These are phyloP conservation scores for Ceyx margarethae DNA, from an alignment of 2,113 vertebrate species.

Conservation along the genomic window DNA sequence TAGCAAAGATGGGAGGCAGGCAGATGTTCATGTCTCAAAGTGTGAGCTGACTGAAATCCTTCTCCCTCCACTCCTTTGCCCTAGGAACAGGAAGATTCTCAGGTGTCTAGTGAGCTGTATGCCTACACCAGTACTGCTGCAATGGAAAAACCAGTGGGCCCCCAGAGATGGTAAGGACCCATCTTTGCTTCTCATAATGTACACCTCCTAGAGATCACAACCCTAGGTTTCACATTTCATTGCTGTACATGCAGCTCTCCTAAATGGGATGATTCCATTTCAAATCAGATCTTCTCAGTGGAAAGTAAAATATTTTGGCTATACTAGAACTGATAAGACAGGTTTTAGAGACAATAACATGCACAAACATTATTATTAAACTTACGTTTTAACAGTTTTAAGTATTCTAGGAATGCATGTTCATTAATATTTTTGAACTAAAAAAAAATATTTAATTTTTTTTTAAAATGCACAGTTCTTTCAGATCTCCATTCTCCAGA, in stretches of 20 bases:
- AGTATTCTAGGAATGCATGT: neutral
- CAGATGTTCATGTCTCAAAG: neutral
- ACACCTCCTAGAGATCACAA: neutral
- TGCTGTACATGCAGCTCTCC: neutral
- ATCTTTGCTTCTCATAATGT: neutral
- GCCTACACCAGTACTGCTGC: neutral
- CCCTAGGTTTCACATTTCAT: neutral
- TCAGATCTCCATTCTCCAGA: neutral
- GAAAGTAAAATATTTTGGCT: neutral
- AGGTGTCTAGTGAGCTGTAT: neutral
- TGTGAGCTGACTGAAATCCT: neutral
- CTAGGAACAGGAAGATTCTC: neutral
- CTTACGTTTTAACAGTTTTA: neutral
- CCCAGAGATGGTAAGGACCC: neutral
- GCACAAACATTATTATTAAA: neutral
- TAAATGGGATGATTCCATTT: neutral
- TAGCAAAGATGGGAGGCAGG: neutral
- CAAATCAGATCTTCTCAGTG: neutral
- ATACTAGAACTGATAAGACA: neutral
- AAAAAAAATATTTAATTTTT: neutral
- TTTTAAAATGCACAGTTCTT: neutral
- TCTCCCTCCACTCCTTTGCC: neutral
- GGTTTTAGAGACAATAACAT: neutral
- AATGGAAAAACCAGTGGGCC: neutral
- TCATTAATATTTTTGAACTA: neutral